Base-by-base conservation (phyloP, 2,888 invertebrate genomes). In the Leucozona laternaria region DNA sequence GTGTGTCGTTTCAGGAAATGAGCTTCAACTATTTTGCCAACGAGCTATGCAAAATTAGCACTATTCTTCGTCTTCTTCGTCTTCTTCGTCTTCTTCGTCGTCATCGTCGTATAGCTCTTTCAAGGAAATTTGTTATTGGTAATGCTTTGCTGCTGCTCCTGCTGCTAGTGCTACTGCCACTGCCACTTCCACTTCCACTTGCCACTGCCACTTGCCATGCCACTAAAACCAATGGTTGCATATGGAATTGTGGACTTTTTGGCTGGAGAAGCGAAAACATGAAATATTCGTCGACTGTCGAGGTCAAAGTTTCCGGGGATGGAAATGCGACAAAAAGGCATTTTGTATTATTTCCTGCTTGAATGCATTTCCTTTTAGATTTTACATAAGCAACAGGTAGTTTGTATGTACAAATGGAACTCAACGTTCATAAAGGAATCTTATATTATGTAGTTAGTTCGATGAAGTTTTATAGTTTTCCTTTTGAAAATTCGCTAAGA, bases 41-140 rank as follows among this genome's bases (percentile, higher is more conserved):
- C 68, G 62, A 81, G 70, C 45, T 71, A 70, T 73, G 85, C 86
- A 57, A 79, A 86, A 86, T 86, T 86, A 86, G 82, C 86, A 60
- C 82, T 86, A 71, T 82, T 82, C 79, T 66, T 79, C 57, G 76
- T 60, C 17, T 17, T 37, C 31, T 0, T 43, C 25, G 11, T 17
- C 53, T 22, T 28, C 45, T 40, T 48, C 66, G 11, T 50, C 22
- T 1, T 31, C 34, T n/a, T n/a, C 53, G 31, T 28, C 45, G 50
- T 48, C 66, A 10, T 50, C 22, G 2, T 31, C 34, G 20, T n/a
- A n/a, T 31, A 31, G 43, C 40, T 48, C 8, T 34, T 48, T 5
- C 31, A 34, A 43, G 55, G 6, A 48, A 48, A 48, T 45, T 8
- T 17, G 7, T 48, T 66, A 50, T 50, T 25, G 22, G 50, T 48